These are phyloP conservation scores for Gryllus longicercus DNA, from an alignment of 2,888 invertebrate genomes.

Conservation along the genomic window DNA sequence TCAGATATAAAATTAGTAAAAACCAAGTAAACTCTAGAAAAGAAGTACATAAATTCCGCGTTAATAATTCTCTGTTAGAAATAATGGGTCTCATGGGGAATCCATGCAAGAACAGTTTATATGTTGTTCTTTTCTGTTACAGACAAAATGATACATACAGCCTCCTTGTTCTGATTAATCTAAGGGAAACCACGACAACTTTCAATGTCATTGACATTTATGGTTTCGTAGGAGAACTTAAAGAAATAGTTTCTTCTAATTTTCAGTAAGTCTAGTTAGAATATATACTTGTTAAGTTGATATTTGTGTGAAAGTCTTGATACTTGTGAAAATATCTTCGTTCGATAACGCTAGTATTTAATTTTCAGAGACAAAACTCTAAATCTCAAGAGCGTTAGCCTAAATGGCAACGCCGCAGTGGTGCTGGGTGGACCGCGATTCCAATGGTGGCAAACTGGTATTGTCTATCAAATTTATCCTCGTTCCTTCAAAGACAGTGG, in stretches of 20 bases:
- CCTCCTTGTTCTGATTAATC: not conserved
- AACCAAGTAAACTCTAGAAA: not conserved
- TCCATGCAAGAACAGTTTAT: too few species aligned
- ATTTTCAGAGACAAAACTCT: not conserved
- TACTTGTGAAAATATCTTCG: not conserved
- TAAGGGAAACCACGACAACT: not conserved
- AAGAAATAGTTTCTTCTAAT: not conserved
- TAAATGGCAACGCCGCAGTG: not conserved
- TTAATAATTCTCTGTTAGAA: not conserved
- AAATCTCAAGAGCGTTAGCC: not conserved
- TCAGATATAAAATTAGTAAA: not conserved
- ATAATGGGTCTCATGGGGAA: too few species aligned
- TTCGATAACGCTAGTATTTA: not conserved
- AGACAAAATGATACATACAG: not conserved
- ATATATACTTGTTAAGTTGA: not conserved
- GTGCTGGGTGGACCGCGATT: not conserved
- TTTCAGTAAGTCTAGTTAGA: not conserved
- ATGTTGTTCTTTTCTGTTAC: too few species aligned
- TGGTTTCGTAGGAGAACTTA: not conserved
- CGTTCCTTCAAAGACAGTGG: slow-evolving; percentile 82
- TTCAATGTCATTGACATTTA: not conserved
- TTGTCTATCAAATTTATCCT: slow-evolving; percentile 83
- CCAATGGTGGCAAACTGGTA: slow-evolving; percentile 80
- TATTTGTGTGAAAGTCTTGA: not conserved
- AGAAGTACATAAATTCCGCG: not conserved